Conservation (phyloP, 2,797 vertebrate genomes). For the Scolopax rusticola region DNA sequence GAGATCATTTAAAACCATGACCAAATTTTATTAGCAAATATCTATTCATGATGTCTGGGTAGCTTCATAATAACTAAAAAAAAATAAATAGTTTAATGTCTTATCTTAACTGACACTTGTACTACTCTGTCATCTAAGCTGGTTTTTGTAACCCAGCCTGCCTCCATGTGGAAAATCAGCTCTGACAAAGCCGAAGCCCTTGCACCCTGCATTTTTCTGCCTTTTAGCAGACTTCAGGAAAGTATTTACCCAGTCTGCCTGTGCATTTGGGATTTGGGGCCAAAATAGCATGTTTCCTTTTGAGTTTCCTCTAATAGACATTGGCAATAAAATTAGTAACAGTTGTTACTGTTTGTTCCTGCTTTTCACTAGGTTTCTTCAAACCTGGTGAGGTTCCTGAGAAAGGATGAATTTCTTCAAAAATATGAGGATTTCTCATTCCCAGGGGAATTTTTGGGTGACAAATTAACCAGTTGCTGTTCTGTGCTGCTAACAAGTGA, state of each 20-base stretch:
- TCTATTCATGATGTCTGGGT: slow-evolving; percentile 1
- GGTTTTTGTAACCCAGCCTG: slow-evolving; percentile 32
- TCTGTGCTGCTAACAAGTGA: neutral
- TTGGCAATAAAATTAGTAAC: neutral
- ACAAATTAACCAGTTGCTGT: neutral
- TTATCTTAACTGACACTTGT: slow-evolving; percentile 58
- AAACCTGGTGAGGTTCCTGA: neutral
- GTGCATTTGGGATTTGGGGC: neutral
- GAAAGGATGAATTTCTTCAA: neutral
- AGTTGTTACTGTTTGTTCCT: neutral
- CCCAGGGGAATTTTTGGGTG: neutral
- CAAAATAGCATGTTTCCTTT: neutral
- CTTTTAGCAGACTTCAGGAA: neutral
- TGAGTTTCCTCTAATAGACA: neutral
- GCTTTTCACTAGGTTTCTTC: neutral
- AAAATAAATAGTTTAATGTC: slow-evolving; percentile 29
- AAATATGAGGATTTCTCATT: neutral
- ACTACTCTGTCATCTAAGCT: slow-evolving; percentile 47
- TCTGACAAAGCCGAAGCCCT: neutral
- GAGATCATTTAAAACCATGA: slow-evolving; percentile 8
- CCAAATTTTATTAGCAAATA: slow-evolving; percentile 11
- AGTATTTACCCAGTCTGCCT: neutral
- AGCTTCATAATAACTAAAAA: slow-evolving; percentile 32
- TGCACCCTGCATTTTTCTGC: neutral
- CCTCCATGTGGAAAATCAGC: neutral